Conservation (phyloP, 2,113 vertebrate species). For the Mus pahari region DNA sequence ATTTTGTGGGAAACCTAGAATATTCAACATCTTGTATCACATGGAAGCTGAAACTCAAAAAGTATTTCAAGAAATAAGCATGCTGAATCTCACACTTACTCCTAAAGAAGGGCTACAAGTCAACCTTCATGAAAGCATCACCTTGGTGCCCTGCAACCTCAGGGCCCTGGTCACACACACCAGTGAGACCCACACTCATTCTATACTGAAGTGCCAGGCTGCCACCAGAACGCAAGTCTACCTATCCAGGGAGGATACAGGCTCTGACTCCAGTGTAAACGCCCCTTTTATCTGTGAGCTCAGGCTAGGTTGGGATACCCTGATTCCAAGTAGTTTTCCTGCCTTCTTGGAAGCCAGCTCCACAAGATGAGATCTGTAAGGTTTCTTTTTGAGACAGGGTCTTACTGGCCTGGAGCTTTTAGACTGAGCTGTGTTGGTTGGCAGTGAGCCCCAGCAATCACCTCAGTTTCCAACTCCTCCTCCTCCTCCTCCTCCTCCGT, state of each 20-base stretch:
- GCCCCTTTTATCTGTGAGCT: not conserved
- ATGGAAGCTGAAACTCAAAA: not conserved
- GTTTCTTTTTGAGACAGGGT: not conserved
- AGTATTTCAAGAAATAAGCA: not conserved
- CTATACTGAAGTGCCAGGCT: not conserved
- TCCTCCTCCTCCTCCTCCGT: not conserved
- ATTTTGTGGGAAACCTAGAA: not conserved
- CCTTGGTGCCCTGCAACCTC: not conserved
- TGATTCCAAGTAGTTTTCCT: not conserved
- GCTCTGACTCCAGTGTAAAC: not conserved
- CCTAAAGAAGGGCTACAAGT: not conserved
- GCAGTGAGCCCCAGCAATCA: not conserved
- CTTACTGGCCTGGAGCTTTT: not conserved
- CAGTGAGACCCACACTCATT: too few relatives aligned
- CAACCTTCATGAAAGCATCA: not conserved
- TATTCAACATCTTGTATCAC: not conserved
- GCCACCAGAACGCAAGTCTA: not conserved
- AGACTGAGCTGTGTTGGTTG: not conserved
- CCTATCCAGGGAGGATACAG: too few relatives aligned
- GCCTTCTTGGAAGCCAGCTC: not conserved
- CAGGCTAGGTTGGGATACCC: not conserved
- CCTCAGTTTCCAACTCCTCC: not conserved
- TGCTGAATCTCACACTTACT: not conserved
- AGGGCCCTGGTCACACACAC: not conserved
- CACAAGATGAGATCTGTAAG: not conserved